Evolutionary conservation across 2,797 vertebrate species (phyloP), one percentile per base, ranked within the genome.

Genomic region (Enteromius mattozi): DNA sequence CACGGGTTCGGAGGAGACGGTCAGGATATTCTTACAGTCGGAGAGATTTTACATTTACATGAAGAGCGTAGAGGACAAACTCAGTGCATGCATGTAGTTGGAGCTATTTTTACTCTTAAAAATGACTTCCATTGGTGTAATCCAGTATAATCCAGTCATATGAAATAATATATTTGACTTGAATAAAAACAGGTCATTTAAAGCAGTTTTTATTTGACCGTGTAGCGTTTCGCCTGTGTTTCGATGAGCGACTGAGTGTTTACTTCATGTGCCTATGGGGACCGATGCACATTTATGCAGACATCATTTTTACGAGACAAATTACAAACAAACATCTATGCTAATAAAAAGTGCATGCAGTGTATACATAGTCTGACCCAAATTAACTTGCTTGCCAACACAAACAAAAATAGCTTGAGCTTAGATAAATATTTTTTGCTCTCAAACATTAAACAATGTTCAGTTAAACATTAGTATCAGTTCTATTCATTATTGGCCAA

Each of bases 311-410:
- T 83, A 35, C 4, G 24, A 83, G 75, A 83, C 74, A 83, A 77
- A 83, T 83, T 78, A 78, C 82, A 78, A 78, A 83, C 63, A 83
- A 83, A 83, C 74, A 78, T 51, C 74, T 30, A 77, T 21, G 65
- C 63, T 77, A 83, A 83, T 83, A 69, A 77, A 76, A 83, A 17
- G 42, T 68, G 72, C 82, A 69, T 2, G 13, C 47, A 17, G 35
- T 59, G 45, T 78, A 78, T 56, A 78, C 63, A 83, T 16, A 24
- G 24, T 56, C 74, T 35, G 75, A 78, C 82, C 82, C 51, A 83
- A 83, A 78, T 70, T 7, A 84, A 84, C 82, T 7, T 8, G 47
- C 61, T 78, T 63, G 82, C 54, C 76, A 79, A 51, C 37, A 71
- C 30, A 71, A 78, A 79, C 76, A 84, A 84, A 79, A 84, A 84